Evolutionary conservation across 2,113 vertebrate species (phyloP), one percentile per base, ranked within the genome.

Genomic region (Prunella himalayana): DNA sequence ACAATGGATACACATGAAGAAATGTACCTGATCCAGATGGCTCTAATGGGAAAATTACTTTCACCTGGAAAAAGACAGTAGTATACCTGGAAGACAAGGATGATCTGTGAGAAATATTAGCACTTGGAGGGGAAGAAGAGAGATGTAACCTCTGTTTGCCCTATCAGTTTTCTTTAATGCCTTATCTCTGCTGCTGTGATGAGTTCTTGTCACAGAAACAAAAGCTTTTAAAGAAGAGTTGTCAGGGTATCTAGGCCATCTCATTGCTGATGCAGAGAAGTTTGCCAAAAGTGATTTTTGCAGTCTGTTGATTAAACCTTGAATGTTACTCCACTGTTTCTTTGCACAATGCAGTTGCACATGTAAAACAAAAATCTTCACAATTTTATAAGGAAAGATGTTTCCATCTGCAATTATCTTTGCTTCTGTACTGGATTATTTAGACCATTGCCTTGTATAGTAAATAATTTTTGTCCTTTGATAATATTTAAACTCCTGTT

Each of bases 211-310:
- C 82, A 78, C 4, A 18, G 88, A 95, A 83, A 92, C 60, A 64
- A 86, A 90, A 86, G 71, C 71, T 86, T 81, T 63, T 83, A 11
- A 47, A 68, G 49, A 86, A 45, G 21, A 93, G 20, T 28, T 86
- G 82, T 83, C 76, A 59, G 78, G 39, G 12, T 91, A 92, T 92
- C 80, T 88, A 56, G 86, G 83, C 60, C 72, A 82, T 91, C 83
- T 94, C 56, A 13, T 49, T 94, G 82, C 64, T 6, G 6, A 63
- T 1, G 2, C 64, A 64, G 68, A 80, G 59, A 63, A 82, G 76
- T 81, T 83, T 88, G 81, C 80, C 70, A 89, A n/a, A 75, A 86
- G 51, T 81, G 33, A 76, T 81, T 88, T 93, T 84, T 94, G 60
- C 54, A 45, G 56, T 63, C 51, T 88, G 0, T 59, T 75, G 83